phyloP scores from a whole-genome alignment of 2,888 invertebrate species.

The Thera obeliscata region DNA sequence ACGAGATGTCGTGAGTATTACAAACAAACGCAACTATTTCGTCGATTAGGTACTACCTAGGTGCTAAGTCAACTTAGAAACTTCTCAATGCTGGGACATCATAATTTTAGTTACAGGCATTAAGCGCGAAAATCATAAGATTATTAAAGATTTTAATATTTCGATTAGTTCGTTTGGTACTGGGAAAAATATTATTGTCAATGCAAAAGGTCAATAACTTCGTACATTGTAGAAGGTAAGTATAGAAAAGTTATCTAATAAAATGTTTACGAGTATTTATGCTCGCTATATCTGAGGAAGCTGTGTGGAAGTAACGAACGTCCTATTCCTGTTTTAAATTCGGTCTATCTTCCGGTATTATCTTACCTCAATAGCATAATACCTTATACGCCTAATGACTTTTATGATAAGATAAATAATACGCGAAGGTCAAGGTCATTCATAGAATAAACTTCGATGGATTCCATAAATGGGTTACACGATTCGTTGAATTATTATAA shows the following conservation, averaged over 20 bases:
- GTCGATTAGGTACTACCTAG: conserved; percentile 39
- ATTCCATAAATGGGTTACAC: no score
- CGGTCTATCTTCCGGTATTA: not conserved
- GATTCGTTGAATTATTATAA: no score
- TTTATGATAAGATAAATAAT: conserved; percentile 4
- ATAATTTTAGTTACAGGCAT: not conserved
- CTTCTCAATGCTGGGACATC: conserved; percentile 43
- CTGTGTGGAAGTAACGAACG: not conserved
- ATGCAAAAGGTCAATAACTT: not conserved
- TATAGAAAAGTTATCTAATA: no score
- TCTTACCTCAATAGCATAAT: conserved; percentile 18
- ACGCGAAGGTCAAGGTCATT: no score
- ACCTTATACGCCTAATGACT: no score
- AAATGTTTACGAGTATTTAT: not conserved
- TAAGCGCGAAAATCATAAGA: no score
- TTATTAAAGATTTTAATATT: not conserved
- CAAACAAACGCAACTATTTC: conserved; percentile 61
- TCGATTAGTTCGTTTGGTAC: not conserved
- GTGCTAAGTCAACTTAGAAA: no score
- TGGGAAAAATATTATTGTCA: not conserved
- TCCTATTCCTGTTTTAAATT: conserved; percentile 5
- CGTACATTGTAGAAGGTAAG: not conserved
- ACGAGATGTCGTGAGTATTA: conserved; percentile 78
- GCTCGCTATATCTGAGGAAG: not conserved
- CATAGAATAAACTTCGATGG: no score